phyloP scores from a whole-genome alignment of 2,888 invertebrate species.

The Acanthosepion lycidas region DNA sequence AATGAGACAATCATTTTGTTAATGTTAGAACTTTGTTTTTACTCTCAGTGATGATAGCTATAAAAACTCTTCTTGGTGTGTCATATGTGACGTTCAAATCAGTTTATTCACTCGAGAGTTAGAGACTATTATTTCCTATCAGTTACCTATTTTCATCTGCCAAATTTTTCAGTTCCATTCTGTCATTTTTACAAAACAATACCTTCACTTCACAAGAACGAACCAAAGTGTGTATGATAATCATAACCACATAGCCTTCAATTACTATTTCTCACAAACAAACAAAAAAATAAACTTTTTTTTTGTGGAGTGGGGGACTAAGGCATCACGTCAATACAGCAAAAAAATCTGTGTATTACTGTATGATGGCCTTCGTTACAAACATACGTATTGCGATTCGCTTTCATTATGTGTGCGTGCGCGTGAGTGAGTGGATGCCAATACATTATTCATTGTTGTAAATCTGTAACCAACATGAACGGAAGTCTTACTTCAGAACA shows the following conservation, averaged over 20 bases:
- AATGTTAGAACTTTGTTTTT: background rate
- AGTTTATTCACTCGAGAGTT: too few species aligned
- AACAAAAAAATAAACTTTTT: background rate
- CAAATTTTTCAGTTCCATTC: background rate
- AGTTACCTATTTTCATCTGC: too few species aligned
- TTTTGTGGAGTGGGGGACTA: background rate
- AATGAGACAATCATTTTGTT: background rate
- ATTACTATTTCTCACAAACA: background rate
- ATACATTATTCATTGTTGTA: background rate
- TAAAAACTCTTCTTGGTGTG: background rate
- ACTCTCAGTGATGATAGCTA: too few species aligned
- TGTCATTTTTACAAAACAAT: background rate
- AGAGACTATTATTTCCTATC: too few species aligned
- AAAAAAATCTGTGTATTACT: background rate
- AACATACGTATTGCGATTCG: background rate
- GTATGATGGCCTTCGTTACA: background rate
- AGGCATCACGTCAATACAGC: background rate
- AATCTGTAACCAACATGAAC: background rate
- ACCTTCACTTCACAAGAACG: background rate
- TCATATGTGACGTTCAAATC: background rate
- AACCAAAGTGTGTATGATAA: background rate
- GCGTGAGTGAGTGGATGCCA: background rate
- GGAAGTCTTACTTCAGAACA: background rate
- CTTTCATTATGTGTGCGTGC: background rate
- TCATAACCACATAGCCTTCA: background rate